Evolutionary conservation across 35 echinoderm and acorn worm species (phyloP).

Genomic region (Lytechinus pictus): DNA sequence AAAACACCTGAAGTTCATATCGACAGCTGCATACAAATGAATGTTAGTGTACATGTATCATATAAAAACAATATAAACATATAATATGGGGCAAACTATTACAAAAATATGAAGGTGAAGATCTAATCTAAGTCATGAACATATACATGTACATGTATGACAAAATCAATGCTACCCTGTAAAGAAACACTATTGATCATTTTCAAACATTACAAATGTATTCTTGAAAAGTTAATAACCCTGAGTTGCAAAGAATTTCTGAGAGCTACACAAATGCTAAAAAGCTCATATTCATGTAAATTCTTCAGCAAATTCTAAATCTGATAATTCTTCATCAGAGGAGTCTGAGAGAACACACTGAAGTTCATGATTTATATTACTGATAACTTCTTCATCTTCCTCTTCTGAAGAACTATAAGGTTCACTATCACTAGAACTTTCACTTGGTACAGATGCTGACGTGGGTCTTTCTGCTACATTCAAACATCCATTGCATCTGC

Average conservation of each 20-base stretch:
- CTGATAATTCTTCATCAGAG: conserved; percentile 52
- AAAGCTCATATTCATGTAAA: background rate
- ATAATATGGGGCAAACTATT: background rate
- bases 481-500: conserved; percentile 53
- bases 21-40: conserved; percentile 32
- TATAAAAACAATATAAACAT: too few species aligned
- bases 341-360: background rate
- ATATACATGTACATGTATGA: background rate
- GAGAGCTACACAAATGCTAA: too few species aligned
- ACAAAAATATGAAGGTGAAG: background rate
- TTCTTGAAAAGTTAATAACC: background rate
- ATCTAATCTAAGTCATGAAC: background rate
- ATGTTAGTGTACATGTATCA: background rate
- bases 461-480: conserved; percentile 45
- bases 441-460: background rate
- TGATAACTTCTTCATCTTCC: background rate
- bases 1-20: too few species aligned
- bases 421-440: conserved; percentile 24
- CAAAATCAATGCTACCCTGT: background rate
- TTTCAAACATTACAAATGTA: background rate
- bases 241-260: background rate
- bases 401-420: conserved; percentile 37
- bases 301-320: conserved; percentile 35
- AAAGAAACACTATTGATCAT: conserved; percentile 18
- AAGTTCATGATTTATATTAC: background rate